Conservation (phyloP, 2,888 invertebrate genomes). For the Erpobdella octoculata region DNA sequence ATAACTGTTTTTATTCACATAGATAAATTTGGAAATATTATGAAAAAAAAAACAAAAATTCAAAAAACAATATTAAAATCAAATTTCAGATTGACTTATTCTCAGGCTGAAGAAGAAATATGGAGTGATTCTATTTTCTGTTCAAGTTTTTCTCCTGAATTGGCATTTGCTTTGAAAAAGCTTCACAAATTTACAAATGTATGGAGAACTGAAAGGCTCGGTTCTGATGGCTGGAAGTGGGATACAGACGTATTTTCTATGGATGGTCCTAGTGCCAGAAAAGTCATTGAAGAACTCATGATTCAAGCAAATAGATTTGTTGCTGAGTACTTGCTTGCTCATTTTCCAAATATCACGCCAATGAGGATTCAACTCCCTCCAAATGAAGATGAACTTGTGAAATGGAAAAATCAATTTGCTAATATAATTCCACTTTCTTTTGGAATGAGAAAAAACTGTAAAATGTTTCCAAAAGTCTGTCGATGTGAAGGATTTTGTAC, state of each 20-base stretch:
- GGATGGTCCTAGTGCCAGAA: slow-evolving; percentile 10
- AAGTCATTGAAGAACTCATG: slow-evolving; percentile 43
- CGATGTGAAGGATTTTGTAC: neutral
- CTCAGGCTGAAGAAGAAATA: slow-evolving; percentile 10
- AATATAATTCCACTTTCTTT: neutral
- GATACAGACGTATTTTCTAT: neutral
- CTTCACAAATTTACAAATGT: slow-evolving; percentile 16
- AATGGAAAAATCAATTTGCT: neutral
- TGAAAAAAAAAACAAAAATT: slow-evolving; percentile 1
- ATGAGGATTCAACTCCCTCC: slow-evolving; percentile 28
- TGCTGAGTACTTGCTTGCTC: slow-evolving; percentile 39
- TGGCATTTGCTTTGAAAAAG: neutral
- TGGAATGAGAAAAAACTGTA: slow-evolving; percentile 10
- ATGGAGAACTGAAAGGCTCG: slow-evolving; percentile 14
- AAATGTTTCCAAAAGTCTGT: slow-evolving; percentile 1
- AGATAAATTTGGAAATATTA: neutral
- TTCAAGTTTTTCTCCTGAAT: neutral
- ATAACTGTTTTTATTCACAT: slow-evolving; percentile 14
- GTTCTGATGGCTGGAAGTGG: neutral
- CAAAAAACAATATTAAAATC: neutral
- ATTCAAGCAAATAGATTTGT: slow-evolving; percentile 42
- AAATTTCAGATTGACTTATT: slow-evolving; percentile 19
- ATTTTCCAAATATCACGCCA: slow-evolving; percentile 40
- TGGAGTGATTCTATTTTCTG: slow-evolving; percentile 1
- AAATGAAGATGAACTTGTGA: neutral